These are phyloP conservation scores for Chionis minor DNA, from an alignment of 2,113 vertebrate genomes.

Conservation along the genomic window DNA sequence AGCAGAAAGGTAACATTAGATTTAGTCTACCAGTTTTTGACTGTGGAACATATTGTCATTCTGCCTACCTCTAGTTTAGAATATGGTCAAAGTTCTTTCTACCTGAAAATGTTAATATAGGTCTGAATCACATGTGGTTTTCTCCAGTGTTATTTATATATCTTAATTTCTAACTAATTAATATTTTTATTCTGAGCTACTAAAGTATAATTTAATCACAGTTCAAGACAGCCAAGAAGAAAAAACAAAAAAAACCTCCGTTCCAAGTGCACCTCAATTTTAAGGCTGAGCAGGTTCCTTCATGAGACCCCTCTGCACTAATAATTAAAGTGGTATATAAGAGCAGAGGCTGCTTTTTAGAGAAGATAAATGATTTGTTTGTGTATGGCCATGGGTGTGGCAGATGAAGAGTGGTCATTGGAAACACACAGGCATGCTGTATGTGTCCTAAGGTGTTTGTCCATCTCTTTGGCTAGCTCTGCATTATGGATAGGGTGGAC, in stretches of 20 bases:
- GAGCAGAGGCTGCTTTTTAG: background rate
- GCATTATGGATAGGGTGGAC: background rate
- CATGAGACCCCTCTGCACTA: background rate
- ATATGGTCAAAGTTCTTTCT: background rate
- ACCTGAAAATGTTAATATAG: background rate
- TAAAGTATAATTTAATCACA: background rate
- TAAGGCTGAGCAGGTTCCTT: background rate
- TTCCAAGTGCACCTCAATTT: background rate
- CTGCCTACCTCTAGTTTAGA: background rate
- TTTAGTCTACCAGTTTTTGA: background rate
- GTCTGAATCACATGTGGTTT: background rate
- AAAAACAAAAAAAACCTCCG: background rate
- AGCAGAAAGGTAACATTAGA: background rate
- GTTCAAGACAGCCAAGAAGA: background rate
- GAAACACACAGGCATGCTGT: background rate
- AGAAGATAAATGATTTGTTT: background rate
- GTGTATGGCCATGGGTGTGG: background rate
- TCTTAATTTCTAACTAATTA: background rate
- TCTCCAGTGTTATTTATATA: background rate
- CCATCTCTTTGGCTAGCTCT: background rate
- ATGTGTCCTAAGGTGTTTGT: background rate
- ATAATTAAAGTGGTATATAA: background rate
- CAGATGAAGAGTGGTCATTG: background rate
- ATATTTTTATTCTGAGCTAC: background rate
- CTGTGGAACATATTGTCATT: background rate